These are phyloP conservation scores for Notocelia uddmanniana DNA, from an alignment of 2,888 invertebrate genomes.

Conservation along the genomic window DNA sequence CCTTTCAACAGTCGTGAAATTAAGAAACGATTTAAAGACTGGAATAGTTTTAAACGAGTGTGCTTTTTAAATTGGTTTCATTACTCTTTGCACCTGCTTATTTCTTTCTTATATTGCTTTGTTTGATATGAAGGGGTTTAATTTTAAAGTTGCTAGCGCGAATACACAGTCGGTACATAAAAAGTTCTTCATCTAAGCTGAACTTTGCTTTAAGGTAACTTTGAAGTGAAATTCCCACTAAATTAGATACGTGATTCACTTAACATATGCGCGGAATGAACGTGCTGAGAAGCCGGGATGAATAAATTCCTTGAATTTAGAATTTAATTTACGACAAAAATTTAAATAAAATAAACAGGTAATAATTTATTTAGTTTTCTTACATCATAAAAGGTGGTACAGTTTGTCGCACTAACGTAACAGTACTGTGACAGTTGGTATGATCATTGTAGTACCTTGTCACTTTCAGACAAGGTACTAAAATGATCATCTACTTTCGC, in stretches of 20 bases:
- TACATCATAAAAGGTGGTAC: too few species aligned
- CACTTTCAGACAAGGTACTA: too few species aligned
- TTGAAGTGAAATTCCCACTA: slow-evolving; percentile 32
- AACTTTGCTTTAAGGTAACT: slow-evolving; percentile 13
- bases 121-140: neutral
- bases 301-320: slow-evolving; percentile 13
- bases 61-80: neutral
- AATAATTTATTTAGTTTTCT: too few species aligned
- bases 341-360: neutral
- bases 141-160: neutral
- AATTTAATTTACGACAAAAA: neutral
- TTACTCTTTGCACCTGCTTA: neutral
- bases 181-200: neutral
- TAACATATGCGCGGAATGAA: slow-evolving; percentile 12
- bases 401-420: too few species aligned
- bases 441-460: too few species aligned
- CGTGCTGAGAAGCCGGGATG: slow-evolving; percentile 3
- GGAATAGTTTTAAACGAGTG: neutral
- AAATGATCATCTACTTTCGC: too few species aligned
- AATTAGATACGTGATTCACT: slow-evolving; percentile 37
- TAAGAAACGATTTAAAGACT: neutral
- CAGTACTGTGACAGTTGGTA: too few species aligned
- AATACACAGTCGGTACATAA: neutral
- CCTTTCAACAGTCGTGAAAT: neutral
- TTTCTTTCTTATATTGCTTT: neutral